Evolutionary conservation across 2,888 invertebrate genomes (phyloP).

Genomic region (Girardia tigrina): DNA sequence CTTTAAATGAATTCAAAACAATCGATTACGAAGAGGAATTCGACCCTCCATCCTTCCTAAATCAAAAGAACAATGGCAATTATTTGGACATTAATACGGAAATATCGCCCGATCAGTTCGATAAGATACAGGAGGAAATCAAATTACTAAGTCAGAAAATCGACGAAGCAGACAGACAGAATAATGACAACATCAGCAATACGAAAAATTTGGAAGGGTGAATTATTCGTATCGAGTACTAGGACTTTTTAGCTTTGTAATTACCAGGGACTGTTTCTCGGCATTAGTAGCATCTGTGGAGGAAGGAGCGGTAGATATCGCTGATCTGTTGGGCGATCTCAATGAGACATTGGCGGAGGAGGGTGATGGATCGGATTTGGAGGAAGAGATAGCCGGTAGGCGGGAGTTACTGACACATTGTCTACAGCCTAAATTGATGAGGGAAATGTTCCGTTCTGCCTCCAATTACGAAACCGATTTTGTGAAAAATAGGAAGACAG

Average conservation of each 20-base stretch:
- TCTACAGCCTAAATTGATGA: background rate
- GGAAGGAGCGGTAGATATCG: background rate
- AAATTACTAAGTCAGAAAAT: background rate
- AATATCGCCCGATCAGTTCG: background rate
- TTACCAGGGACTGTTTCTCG: no score
- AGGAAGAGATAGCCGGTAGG: background rate
- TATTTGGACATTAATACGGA: no score
- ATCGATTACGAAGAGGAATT: constrained; percentile 88
- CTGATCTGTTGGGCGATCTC: background rate
- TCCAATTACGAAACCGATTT: background rate
- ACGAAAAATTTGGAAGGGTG: no score
- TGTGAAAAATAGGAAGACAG: no score
- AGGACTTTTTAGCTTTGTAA: no score
- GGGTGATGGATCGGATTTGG: background rate
- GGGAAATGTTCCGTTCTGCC: background rate
- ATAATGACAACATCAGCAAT: background rate
- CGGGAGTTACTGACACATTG: background rate
- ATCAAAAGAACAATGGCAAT: background rate
- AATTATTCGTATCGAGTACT: no score
- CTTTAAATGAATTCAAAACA: constrained; percentile 87
- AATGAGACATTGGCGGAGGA: background rate
- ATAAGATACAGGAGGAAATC: background rate
- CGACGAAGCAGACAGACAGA: background rate
- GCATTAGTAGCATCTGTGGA: background rate
- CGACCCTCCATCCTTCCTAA: constrained; percentile 74